These are phyloP conservation scores for Myxocyprinus asiaticus DNA, from an alignment of 2,113 vertebrate species.

Conservation along the genomic window DNA sequence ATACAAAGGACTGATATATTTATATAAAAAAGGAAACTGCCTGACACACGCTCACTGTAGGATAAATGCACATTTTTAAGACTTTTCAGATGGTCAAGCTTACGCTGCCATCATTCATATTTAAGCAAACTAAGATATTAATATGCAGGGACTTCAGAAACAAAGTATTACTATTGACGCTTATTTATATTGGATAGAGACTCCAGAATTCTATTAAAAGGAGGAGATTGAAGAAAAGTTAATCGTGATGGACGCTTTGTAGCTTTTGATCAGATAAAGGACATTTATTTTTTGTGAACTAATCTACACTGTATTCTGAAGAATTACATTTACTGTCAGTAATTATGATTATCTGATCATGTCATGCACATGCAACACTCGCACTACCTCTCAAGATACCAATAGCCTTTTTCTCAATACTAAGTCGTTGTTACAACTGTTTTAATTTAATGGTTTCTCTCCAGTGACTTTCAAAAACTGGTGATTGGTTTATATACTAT, in stretches of 20 bases:
- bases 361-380: constrained; percentile 46
- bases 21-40: constrained; percentile 44
- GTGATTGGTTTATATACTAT: constrained; percentile 25
- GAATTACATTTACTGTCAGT: constrained; percentile 47
- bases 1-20: constrained; percentile 55
- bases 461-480: constrained; percentile 25
- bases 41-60: constrained; percentile 53
- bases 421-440: constrained; percentile 28
- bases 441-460: constrained; percentile 16
- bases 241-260: not conserved
- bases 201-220: not conserved
- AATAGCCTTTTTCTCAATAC: constrained; percentile 42
- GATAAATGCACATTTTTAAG: constrained; percentile 50
- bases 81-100: constrained; percentile 26
- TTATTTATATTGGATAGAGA: constrained; percentile 40
- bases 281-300: constrained; percentile 31
- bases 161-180: constrained; percentile 44
- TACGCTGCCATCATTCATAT: constrained; percentile 31
- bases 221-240: constrained; percentile 2
- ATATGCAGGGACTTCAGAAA: constrained; percentile 45
- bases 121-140: constrained; percentile 10
- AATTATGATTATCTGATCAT: constrained; percentile 27
- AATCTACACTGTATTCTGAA: constrained; percentile 32
- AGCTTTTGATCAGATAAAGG: constrained; percentile 13
- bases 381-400: constrained; percentile 51